These are phyloP conservation scores for Xiphias gladius DNA, from an alignment of 2,113 vertebrate species.

Conservation along the genomic window DNA sequence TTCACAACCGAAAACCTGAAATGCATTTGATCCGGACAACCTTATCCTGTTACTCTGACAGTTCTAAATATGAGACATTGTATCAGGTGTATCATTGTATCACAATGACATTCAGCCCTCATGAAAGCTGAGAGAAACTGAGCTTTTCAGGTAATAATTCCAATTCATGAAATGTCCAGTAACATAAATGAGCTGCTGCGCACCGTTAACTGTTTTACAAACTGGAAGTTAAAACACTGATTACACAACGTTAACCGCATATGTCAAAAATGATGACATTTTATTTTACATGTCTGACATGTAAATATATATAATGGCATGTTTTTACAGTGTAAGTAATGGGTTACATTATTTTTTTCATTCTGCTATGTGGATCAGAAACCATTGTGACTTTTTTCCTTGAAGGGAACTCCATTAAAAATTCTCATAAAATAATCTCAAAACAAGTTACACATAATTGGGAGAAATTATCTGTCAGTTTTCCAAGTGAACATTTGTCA, in stretches of 20 bases:
- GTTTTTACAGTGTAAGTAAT: no score
- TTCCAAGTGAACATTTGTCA: no score
- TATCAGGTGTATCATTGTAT: neutral
- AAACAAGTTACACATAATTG: no score
- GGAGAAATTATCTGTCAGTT: no score
- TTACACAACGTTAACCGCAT: no score
- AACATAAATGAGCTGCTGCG: neutral
- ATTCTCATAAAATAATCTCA: neutral
- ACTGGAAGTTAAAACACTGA: no score
- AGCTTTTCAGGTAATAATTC: no score
- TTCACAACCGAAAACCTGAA: neutral
- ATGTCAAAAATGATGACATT: no score
- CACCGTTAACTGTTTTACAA: no score
- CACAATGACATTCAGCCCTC: neutral
- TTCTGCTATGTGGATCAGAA: no score
- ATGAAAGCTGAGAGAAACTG: neutral
- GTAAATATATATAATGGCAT: neutral
- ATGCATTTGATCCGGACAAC: neutral
- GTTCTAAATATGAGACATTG: neutral
- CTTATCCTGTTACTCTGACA: neutral
- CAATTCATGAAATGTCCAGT: no score
- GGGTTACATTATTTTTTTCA: no score
- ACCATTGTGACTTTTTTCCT: neutral
- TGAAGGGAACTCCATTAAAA: neutral
- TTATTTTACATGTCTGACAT: neutral